Conservation (phyloP, 2,113 vertebrate species). For the Oceanodroma tethys region DNA sequence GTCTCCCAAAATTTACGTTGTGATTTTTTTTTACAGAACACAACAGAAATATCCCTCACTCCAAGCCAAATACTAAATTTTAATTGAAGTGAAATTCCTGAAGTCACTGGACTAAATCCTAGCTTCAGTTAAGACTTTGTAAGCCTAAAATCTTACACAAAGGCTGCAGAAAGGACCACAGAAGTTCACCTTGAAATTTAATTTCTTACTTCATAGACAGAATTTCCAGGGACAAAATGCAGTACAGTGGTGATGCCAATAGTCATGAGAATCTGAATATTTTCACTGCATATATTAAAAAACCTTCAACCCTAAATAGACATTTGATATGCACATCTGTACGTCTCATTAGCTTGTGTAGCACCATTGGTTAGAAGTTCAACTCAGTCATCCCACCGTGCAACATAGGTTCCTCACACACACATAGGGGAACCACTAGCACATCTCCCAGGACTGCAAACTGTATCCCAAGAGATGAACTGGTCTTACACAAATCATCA, state of each 20-base stretch:
- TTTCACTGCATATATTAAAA: neutral
- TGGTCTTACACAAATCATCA: neutral
- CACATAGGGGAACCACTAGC: neutral
- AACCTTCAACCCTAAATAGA: neutral
- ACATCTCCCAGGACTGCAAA: neutral
- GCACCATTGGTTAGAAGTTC: neutral
- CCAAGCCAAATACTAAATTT: neutral
- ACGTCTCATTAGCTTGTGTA: neutral
- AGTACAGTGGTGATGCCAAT: neutral
- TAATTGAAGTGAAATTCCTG: neutral
- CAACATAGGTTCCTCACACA: neutral
- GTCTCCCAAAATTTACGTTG: neutral
- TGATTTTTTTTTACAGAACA: neutral
- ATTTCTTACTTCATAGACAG: neutral
- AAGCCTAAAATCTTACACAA: neutral
- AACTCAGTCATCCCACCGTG: accelerated
- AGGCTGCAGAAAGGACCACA: neutral
- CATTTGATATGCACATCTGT: neutral
- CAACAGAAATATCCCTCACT: neutral
- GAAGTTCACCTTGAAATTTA: neutral
- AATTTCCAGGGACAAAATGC: neutral
- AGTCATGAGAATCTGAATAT: neutral
- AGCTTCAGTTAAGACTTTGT: neutral
- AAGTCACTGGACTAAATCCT: neutral
- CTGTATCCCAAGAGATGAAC: neutral